A percentile compares a stretch with the other conserved stretches of the same genome.
Conservation (phyloP, 2,888 invertebrate species). For the Maniola hyperantus region DNA sequence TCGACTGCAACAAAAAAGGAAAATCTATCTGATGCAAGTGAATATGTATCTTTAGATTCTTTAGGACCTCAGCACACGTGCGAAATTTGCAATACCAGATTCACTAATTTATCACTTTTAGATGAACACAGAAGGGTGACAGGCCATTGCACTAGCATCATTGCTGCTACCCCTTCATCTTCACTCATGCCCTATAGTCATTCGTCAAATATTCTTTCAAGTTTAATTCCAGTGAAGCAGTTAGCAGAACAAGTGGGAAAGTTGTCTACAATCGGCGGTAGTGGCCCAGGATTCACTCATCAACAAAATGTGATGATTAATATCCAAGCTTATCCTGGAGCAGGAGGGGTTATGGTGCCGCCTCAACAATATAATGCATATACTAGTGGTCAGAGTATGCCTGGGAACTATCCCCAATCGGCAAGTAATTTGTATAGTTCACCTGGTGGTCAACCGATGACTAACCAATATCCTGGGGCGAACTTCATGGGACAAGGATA, state of each 20-base stretch:
- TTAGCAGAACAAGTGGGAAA: slow-evolving; percentile 78
- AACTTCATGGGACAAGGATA: slow-evolving; percentile 61
- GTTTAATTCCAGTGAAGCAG: slow-evolving; percentile 72
- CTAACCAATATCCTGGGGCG: slow-evolving; percentile 53
- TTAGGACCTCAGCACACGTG: slow-evolving; percentile 84
- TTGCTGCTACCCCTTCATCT: slow-evolving; percentile 59
- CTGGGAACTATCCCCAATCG: slow-evolving; percentile 61
- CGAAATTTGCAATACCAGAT: slow-evolving; percentile 84
- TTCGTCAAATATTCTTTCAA: slow-evolving; percentile 64
- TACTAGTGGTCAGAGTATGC: slow-evolving; percentile 64
- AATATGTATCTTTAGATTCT: slow-evolving; percentile 85
- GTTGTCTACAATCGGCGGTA: slow-evolving; percentile 59
- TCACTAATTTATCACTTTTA: slow-evolving; percentile 77
- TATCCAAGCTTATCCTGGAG: slow-evolving; percentile 84
- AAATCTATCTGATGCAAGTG: slow-evolving; percentile 74
- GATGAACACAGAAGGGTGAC: slow-evolving; percentile 80
- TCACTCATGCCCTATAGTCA: slow-evolving; percentile 67
- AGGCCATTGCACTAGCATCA: slow-evolving; percentile 79
- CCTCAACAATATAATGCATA: slow-evolving; percentile 73
- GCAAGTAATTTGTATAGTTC: slow-evolving; percentile 69
- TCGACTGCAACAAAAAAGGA: slow-evolving; percentile 69
- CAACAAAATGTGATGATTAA: slow-evolving; percentile 86
- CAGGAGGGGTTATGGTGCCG: slow-evolving; percentile 73
- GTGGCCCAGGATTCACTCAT: slow-evolving; percentile 73
- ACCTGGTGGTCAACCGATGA: slow-evolving; percentile 52